Conservation (phyloP, 64 coral and sea anemone species). For the Hydrozoanthus tunicans region DNA sequence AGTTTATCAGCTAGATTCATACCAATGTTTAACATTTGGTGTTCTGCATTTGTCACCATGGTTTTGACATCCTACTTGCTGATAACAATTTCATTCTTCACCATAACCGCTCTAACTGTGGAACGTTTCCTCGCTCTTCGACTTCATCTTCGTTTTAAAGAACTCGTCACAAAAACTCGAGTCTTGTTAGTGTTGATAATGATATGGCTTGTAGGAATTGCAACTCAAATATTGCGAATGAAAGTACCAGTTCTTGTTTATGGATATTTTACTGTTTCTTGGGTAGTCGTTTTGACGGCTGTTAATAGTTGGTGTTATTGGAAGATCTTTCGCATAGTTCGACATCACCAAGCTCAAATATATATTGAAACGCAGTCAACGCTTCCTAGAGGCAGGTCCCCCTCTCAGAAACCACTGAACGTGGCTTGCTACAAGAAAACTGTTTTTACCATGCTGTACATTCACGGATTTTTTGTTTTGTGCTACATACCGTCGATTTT, state of each 20-base stretch:
- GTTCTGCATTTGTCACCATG: background rate
- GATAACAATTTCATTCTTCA: background rate
- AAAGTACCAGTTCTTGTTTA: no score
- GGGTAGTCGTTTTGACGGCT: background rate
- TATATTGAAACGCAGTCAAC: background rate
- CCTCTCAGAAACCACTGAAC: no score
- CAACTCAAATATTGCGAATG: slow-evolving; percentile 1
- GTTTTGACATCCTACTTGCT: background rate
- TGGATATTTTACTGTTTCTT: background rate
- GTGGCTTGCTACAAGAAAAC: background rate
- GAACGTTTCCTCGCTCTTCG: no score
- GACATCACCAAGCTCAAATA: background rate
- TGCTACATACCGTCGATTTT: background rate
- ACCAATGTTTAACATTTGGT: background rate
- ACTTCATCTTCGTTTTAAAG: background rate
- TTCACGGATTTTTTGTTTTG: background rate
- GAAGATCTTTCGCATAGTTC: slow-evolving; percentile 7
- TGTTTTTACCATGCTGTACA: background rate
- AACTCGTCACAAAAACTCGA: slow-evolving; percentile 9
- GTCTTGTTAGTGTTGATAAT: background rate
- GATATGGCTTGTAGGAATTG: background rate
- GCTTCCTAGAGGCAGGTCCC: background rate
- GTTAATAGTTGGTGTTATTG: slow-evolving; percentile 6
- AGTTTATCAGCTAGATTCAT: background rate
- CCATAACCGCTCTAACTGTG: no score